These are phyloP conservation scores for Neolamprologus brichardi DNA, from an alignment of 2,113 vertebrate species.

Conservation along the genomic window DNA sequence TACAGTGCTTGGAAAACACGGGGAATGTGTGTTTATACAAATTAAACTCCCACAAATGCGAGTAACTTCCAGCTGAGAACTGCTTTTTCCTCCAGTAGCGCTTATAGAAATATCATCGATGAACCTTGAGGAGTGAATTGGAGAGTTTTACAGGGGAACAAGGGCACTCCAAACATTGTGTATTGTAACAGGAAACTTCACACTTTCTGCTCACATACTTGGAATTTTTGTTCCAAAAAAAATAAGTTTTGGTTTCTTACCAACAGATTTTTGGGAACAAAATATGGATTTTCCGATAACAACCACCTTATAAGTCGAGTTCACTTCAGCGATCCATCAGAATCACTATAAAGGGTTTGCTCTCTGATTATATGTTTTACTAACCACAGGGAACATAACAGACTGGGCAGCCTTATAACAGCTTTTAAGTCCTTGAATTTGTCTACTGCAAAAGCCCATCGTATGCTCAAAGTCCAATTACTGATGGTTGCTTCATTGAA, in stretches of 20 bases:
- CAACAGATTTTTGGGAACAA: conserved; percentile 22
- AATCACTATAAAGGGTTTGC: conserved; percentile 22
- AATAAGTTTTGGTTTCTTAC: conserved; percentile 2
- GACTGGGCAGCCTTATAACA: conserved; percentile 5
- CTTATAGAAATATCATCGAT: conserved; percentile 31
- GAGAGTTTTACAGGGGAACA: background rate
- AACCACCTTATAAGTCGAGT: conserved; percentile 18
- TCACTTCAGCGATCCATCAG: conserved; percentile 24
- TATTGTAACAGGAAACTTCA: conserved; percentile 16
- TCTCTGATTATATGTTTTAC: conserved; percentile 26
- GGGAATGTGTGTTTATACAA: conserved; percentile 23
- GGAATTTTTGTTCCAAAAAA: background rate
- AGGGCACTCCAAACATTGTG: background rate
- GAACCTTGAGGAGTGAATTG: background rate
- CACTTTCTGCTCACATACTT: background rate
- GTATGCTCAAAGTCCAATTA: conserved; percentile 60
- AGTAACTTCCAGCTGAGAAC: background rate
- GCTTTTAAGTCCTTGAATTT: conserved; percentile 40
- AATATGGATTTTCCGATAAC: conserved; percentile 43
- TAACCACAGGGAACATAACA: conserved; percentile 21
- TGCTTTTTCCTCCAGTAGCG: background rate
- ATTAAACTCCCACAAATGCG: background rate
- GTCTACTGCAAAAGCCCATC: conserved; percentile 19
- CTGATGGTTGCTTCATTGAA: conserved; percentile 57
- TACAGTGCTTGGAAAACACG: conserved; percentile 8